Evolutionary conservation across 2,888 invertebrate genomes (phyloP).

Genomic region (Lymantria dispar): DNA sequence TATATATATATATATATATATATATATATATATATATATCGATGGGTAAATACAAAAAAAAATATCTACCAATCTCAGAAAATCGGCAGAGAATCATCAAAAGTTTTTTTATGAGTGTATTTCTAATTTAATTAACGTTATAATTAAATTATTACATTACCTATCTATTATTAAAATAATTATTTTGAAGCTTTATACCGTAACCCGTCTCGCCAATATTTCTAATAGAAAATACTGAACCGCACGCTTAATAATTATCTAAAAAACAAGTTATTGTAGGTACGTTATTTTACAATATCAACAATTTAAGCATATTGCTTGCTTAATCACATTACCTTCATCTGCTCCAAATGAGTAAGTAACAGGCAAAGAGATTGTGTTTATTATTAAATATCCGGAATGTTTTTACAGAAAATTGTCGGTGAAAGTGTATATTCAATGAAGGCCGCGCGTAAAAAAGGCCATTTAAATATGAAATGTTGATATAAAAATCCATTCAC

Average conservation of each 20-base stretch:
- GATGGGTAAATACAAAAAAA: too few relatives aligned
- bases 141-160: too few relatives aligned
- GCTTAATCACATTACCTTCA: constrained; percentile 58
- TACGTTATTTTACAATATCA: background rate
- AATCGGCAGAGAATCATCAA: too few relatives aligned
- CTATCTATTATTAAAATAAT: too few relatives aligned
- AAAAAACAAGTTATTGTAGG: background rate
- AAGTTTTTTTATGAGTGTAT: too few relatives aligned
- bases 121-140: too few relatives aligned
- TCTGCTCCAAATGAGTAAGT: constrained; percentile 48
- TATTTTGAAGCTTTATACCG: constrained; percentile 5
- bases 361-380: constrained; percentile 61
- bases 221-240: constrained; percentile 12
- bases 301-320: constrained; percentile 9
- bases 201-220: constrained; percentile 28
- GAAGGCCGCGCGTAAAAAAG: constrained; percentile 55
- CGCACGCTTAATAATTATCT: background rate
- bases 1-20: too few relatives aligned
- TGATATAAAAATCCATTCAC: constrained; percentile 34
- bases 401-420: constrained; percentile 57
- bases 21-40: too few relatives aligned
- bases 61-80: too few relatives aligned
- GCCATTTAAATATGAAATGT: constrained; percentile 37
- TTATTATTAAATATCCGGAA: constrained; percentile 56
- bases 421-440: constrained; percentile 60